Base-by-base conservation (phyloP, 2,113 vertebrate genomes). In the Trichechus manatus region DNA sequence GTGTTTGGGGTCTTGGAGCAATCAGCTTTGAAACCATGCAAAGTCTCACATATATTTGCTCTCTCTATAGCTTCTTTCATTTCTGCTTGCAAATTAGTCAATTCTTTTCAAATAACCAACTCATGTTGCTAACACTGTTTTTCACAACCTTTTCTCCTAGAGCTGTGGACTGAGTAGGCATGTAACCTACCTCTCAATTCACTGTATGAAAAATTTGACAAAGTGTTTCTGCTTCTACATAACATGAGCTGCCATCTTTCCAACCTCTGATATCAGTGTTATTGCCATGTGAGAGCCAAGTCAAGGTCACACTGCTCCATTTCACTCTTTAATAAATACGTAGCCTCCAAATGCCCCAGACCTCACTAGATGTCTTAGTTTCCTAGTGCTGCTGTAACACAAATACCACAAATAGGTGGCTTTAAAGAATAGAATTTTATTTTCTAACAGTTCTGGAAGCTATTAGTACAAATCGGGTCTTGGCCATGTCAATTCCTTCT, bases 181-280 rank as follows among this genome's bases (percentile, higher is more conserved):
- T 23, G 1, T 53, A 42, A 42, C 23, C 36, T 93, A 39, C 6
- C 53, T 93, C 33, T 29, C 29, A 90, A 31, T 42, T 84, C 78
- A 89, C 44, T 29, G 50, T 53, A 42, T 92, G 59, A 89, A 70
- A 87, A 86, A 75, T 66, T 70, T 91, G 66, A 95, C 7, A 22
- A 84, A n/a, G 15, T 70, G 10, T 86, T 91, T 68, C 82, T 89
- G 17, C 78, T 44, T 94, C 33, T 93, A 27, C 9, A 61, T 93
- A 68, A 63, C 31, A 79, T 19, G 14, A 91, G 44, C 19, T 89
- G 8, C 53, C 27, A 74, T 94, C 36, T 95, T 85, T 86, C 42
- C 20, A 95, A 53, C 59, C 59, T 94, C 66, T 90, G 68, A 70
- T 68, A 87, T 59, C 33, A 70, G 25, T 70, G 95, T 96, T 92